Conservation (phyloP, 2,797 vertebrate genomes). For the Otus scops region DNA sequence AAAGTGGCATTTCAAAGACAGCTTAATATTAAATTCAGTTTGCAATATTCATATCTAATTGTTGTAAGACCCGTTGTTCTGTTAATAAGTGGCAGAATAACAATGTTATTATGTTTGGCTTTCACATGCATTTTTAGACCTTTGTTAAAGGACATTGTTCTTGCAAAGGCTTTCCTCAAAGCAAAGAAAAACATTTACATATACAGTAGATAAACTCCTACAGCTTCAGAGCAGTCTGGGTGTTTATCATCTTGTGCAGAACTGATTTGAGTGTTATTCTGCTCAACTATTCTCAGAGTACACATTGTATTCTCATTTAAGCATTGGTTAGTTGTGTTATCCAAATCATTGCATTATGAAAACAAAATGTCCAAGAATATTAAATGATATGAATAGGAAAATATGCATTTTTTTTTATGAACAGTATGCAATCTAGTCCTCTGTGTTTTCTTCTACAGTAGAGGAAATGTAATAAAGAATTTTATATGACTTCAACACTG, state of each 20-base stretch:
- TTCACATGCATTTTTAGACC: slow-evolving; percentile 72
- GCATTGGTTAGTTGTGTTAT: slow-evolving; percentile 60
- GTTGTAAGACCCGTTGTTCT: slow-evolving; percentile 72
- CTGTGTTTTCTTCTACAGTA: slow-evolving; percentile 48
- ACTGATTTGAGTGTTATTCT: slow-evolving; percentile 60
- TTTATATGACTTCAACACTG: slow-evolving; percentile 54
- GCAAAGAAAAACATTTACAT: slow-evolving; percentile 69
- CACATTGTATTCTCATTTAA: slow-evolving; percentile 61
- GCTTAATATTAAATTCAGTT: slow-evolving; percentile 80
- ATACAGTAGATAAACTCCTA: slow-evolving; percentile 67
- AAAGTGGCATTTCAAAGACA: slow-evolving; percentile 80
- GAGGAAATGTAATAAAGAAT: slow-evolving; percentile 66
- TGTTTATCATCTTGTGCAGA: slow-evolving; percentile 64
- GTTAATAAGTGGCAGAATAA: slow-evolving; percentile 78
- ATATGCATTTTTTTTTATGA: slow-evolving; percentile 42
- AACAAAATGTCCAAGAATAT: slow-evolving; percentile 58
- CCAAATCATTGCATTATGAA: slow-evolving; percentile 56
- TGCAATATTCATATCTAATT: slow-evolving; percentile 80
- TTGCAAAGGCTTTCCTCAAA: slow-evolving; percentile 65
- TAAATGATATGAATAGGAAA: slow-evolving; percentile 56
- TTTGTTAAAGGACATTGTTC: slow-evolving; percentile 71
- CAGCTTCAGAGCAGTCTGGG: slow-evolving; percentile 59
- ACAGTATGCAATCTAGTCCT: slow-evolving; percentile 26
- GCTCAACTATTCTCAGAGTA: slow-evolving; percentile 57
- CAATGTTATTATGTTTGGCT: slow-evolving; percentile 71